Base-by-base conservation (phyloP, 1,140 invertebrate species). In the Drosophila albomicans region DNA sequence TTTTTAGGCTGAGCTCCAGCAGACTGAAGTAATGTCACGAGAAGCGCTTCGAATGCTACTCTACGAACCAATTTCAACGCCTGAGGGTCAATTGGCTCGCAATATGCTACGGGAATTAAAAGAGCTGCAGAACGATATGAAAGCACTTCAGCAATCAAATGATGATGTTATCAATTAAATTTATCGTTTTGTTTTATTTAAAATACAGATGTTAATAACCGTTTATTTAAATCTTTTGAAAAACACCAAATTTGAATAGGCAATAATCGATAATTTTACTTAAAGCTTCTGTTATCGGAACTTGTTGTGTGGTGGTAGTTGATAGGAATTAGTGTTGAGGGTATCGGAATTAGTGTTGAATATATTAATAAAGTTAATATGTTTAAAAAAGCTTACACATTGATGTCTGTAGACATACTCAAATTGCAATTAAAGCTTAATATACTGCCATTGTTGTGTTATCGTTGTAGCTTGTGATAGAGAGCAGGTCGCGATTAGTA, bases 41-140 rank as follows among this genome's bases (percentile, higher is more conserved):
- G 94, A 94, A 70, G 93, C 95, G 0, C 85, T 96, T 4, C 94
- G 94, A 58, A 95, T 95, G 93, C 91, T 97, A 2, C 92, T 96
- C 6, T 94, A 96, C 49, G 96, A 97, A 92, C 96, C 96, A 1
- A 85, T 92, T 0, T 93, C 93, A 13, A 95, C 95, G n/a, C 96
- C 96, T 0, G 96, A 97, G 91, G 96, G 96, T 1, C 92, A 94
- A 65, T 79, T 97, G 5, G 95, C 95, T 10, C 94, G 94, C 46
- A 94, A 94, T 70, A 96, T 95, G 5, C 87, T 96, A 10, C 93
- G 94, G 64, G 95, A 96, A 78, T 93, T 96, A 28, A 95, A 95
- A 84, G 93, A 93, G 1, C 84, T 96, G 11, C 94, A 94, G 78
- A 91, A 93, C 38, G 94, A 94, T 25, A 94, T 96, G 63, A 93